Evolutionary conservation across 2,888 invertebrate species (phyloP).

Genomic region (Hololepta plana): DNA sequence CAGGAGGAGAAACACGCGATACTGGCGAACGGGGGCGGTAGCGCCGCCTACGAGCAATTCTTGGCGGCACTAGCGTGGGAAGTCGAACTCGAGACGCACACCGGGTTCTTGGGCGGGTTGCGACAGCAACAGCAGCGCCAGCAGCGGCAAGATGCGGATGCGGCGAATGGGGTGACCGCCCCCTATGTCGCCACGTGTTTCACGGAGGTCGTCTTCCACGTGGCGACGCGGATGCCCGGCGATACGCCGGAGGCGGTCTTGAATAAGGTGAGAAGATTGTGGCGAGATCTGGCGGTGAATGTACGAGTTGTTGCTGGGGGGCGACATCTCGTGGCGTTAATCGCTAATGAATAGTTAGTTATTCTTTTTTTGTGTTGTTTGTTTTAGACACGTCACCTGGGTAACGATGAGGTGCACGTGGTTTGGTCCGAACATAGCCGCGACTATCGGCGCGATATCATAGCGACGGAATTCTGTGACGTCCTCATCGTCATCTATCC

Average conservation of each 20-base stretch:
- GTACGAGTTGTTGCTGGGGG: too few relatives aligned
- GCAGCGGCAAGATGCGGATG: conserved; percentile 47
- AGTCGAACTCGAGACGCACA: conserved; percentile 84
- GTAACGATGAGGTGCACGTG: conserved; percentile 97
- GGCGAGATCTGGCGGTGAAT: too few relatives aligned
- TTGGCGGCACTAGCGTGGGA: conserved; percentile 58
- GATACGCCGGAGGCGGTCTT: conserved; percentile 73
- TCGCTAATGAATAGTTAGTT: conserved; percentile 2
- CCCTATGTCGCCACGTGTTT: conserved; percentile 92
- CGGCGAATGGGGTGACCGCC: conserved; percentile 79
- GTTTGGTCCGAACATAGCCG: conserved; percentile 97
- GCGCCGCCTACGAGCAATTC: conserved; percentile 75
- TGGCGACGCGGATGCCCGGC: conserved; percentile 92
- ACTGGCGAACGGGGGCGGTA: conserved; percentile 76
- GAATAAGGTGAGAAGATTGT: conserved; percentile 56
- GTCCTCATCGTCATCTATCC: conserved; percentile 95
- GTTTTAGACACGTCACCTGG: conserved; percentile 74
- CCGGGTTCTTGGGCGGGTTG: conserved; percentile 87
- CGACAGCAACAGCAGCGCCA: conserved; percentile 9
- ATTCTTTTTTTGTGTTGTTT: conserved; percentile 6
- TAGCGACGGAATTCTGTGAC: conserved; percentile 99
- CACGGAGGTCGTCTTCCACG: conserved; percentile 90
- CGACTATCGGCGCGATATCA: conserved; percentile 88
- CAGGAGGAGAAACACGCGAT: conserved; percentile 96
- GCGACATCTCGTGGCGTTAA: too few relatives aligned